Evolutionary conservation across 2,888 invertebrate genomes (phyloP).

Genomic region (Iphiclides podalirius): DNA sequence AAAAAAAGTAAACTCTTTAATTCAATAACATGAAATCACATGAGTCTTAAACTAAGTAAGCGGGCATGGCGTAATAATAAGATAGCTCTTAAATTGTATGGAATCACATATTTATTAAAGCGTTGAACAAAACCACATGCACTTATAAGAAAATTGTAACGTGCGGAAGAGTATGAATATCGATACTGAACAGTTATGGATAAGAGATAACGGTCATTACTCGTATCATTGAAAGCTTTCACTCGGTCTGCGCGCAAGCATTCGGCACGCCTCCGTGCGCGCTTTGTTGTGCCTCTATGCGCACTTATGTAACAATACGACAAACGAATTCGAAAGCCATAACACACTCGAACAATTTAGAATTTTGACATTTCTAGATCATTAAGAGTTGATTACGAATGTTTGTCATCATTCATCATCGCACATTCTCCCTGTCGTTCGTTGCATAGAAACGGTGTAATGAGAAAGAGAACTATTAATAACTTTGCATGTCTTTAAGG

Average conservation of each 20-base stretch:
- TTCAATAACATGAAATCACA: too few species aligned
- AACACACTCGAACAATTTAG: conserved; percentile 20
- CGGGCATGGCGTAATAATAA: too few species aligned
- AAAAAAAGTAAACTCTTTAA: too few species aligned
- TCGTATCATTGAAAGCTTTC: conserved; percentile 61
- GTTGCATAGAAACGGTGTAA: conserved; percentile 2
- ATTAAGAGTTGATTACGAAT: conserved; percentile 20
- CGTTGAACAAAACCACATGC: too few species aligned
- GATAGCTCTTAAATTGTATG: too few species aligned
- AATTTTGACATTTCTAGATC: conserved; percentile 25
- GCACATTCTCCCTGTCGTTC: conserved; percentile 14
- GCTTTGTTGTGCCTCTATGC: conserved; percentile 6
- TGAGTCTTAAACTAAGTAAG: too few species aligned
- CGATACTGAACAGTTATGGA: conserved; percentile 43
- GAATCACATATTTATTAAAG: too few species aligned
- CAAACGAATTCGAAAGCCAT: conserved; percentile 26
- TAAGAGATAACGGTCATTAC: conserved; percentile 51
- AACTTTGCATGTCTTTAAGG: not conserved
- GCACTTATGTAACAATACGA: conserved; percentile 20
- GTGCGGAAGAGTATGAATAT: conserved; percentile 14
- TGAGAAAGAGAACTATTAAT: conserved; percentile 3
- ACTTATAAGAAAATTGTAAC: too few species aligned
- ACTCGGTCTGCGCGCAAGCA: conserved; percentile 51
- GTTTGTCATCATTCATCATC: conserved; percentile 21
- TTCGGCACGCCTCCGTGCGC: conserved; percentile 18